Conservation (phyloP, 2,113 vertebrate genomes). For the Forbesichthys agassizii region DNA sequence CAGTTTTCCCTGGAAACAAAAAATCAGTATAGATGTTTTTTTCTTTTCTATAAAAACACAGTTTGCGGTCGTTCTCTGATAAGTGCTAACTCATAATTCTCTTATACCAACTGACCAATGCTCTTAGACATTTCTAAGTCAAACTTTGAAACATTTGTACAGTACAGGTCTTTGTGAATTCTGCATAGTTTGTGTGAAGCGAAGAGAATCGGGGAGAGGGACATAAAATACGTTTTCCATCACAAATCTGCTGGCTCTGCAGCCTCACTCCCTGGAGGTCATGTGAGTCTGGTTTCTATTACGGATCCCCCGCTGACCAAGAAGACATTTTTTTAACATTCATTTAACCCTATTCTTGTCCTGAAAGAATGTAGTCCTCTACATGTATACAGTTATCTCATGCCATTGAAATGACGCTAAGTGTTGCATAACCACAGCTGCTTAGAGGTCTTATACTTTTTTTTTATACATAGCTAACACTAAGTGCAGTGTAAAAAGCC, state of each 20-base stretch:
- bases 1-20: slow-evolving; percentile 85
- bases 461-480: too few relatives aligned
- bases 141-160: slow-evolving; percentile 14
- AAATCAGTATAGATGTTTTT: background rate
- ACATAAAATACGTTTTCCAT: slow-evolving; percentile 53
- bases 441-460: background rate
- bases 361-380: slow-evolving; percentile 38
- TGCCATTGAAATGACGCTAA: slow-evolving; percentile 13
- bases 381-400: background rate
- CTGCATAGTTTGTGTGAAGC: slow-evolving; percentile 22
- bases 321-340: slow-evolving; percentile 25
- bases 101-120: slow-evolving; percentile 1
- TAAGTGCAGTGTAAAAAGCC: too few relatives aligned
- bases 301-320: slow-evolving; percentile 65
- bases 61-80: background rate
- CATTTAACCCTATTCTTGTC: slow-evolving; percentile 52
- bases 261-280: slow-evolving; percentile 59
- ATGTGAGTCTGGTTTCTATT: slow-evolving; percentile 71
- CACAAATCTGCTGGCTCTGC: slow-evolving; percentile 67
- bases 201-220: slow-evolving; percentile 32
- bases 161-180: slow-evolving; percentile 19
- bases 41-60: background rate
- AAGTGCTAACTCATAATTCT: background rate
- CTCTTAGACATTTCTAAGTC: slow-evolving; percentile 12
- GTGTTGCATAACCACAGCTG: slow-evolving; percentile 6